Conservation (phyloP, 1,140 invertebrate genomes). For the Lethrus apterus region DNA sequence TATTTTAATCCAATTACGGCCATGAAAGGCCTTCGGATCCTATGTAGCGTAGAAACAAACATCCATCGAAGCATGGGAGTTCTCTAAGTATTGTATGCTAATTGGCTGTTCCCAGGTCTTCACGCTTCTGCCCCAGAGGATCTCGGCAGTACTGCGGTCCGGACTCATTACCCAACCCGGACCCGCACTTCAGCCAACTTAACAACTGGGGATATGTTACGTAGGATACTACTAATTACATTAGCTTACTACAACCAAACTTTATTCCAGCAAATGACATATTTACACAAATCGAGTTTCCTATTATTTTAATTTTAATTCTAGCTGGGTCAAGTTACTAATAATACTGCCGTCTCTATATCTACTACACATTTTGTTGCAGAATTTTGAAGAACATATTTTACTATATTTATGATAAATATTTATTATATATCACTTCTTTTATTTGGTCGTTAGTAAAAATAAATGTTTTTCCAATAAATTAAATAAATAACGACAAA, state of each 20-base stretch:
- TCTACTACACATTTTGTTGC: not conserved
- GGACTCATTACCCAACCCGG: constrained; percentile 19
- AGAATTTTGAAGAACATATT: not conserved
- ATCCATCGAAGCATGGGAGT: constrained; percentile 15
- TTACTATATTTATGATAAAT: not conserved
- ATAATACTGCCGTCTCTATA: too few species aligned
- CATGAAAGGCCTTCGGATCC: constrained; percentile 10
- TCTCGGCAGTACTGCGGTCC: constrained; percentile 14
- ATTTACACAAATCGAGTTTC: constrained; percentile 1
- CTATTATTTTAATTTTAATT: not conserved
- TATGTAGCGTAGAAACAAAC: constrained; percentile 10
- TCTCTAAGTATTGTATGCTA: constrained; percentile 20
- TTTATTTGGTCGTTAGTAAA: too few species aligned
- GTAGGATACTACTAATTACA: constrained; percentile 22
- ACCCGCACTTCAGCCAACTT: constrained; percentile 13
- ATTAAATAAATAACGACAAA: too few species aligned
- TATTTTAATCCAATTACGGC: constrained; percentile 12
- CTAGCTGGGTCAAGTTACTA: too few species aligned
- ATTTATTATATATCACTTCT: not conserved
- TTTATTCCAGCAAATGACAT: constrained; percentile 9
- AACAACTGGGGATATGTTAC: constrained; percentile 18
- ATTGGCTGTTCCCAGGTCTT: constrained; percentile 17
- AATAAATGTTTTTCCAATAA: too few species aligned
- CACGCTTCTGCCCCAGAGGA: constrained; percentile 17
- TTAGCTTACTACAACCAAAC: constrained; percentile 18